Percentiles rank a stretch among this genome's conserved stretches.
These are phyloP conservation scores for Nymphalis io DNA, from an alignment of 1,140 invertebrate species.

Conservation along the genomic window DNA sequence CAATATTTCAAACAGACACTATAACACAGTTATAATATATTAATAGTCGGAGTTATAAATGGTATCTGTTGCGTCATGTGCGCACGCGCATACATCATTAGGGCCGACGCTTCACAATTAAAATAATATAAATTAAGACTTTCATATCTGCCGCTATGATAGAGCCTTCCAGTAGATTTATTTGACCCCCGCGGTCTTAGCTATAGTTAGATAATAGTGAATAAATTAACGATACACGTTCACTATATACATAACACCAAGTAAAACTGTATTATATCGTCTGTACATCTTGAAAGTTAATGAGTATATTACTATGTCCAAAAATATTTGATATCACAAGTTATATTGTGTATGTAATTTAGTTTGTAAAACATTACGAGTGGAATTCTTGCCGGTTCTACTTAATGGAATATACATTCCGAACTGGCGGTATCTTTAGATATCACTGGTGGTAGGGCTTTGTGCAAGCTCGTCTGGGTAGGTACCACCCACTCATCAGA, in stretches of 20 bases:
- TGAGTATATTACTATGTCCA: no score
- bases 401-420: no score
- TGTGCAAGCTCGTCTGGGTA: no score
- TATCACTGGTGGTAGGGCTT: no score
- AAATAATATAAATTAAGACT: constrained; percentile 32
- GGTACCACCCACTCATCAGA: no score
- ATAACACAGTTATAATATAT: background rate
- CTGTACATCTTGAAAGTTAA: background rate
- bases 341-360: no score
- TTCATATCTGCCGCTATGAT: constrained; percentile 33
- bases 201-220: background rate
- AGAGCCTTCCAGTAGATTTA: constrained; percentile 43
- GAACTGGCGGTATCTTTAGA: no score
- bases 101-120: constrained; percentile 24
- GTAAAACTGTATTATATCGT: background rate
- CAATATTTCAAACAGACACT: constrained; percentile 7
- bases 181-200: constrained; percentile 41
- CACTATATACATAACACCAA: background rate
- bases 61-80: constrained; percentile 10
- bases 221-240: constrained; percentile 4
- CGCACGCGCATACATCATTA: constrained; percentile 24
- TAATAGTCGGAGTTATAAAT: constrained; percentile 7
- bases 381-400: no score
- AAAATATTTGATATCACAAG: no score
- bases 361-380: no score